phyloP scores from a whole-genome alignment of 2,888 invertebrate genomes.

The Pomacea canaliculata region DNA sequence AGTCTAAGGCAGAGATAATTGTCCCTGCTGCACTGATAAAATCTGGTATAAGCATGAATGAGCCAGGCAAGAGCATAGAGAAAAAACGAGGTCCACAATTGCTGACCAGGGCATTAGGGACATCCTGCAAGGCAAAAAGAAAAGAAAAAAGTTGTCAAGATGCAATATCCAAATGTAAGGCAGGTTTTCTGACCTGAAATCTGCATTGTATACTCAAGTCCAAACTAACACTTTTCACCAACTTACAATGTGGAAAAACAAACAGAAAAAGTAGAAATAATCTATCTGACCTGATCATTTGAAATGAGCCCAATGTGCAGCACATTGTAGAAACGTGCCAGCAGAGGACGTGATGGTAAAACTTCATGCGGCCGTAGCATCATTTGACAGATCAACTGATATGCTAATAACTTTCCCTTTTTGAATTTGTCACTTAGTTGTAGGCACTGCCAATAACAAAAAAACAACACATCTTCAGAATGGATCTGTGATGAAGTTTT shows the following conservation, averaged over 20 bases:
- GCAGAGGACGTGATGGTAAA: conserved; percentile 78
- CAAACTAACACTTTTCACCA: no score
- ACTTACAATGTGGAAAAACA: no score
- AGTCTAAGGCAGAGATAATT: conserved; percentile 84
- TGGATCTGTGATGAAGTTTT: no score
- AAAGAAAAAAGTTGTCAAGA: background rate
- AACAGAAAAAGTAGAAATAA: no score
- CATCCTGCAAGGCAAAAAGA: conserved; percentile 73
- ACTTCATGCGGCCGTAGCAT: conserved; percentile 87
- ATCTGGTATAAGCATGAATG: conserved; percentile 87
- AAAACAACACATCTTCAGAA: background rate
- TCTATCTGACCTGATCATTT: conserved; percentile 74
- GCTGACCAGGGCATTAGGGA: conserved; percentile 83
- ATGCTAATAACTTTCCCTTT: conserved; percentile 86
- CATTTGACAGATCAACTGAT: conserved; percentile 84
- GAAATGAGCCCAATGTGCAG: conserved; percentile 79
- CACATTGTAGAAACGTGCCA: conserved; percentile 88
- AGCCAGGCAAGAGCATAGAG: conserved; percentile 88
- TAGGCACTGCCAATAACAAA: conserved; percentile 73
- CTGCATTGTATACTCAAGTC: no score
- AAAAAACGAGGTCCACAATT: conserved; percentile 87
- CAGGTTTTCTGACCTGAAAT: no score
- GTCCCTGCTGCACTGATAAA: conserved; percentile 91
- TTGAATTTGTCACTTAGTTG: conserved; percentile 81
- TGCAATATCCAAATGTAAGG: no score